Conservation (phyloP, 2,797 vertebrate species). For the Pantherophis vulpinus region DNA sequence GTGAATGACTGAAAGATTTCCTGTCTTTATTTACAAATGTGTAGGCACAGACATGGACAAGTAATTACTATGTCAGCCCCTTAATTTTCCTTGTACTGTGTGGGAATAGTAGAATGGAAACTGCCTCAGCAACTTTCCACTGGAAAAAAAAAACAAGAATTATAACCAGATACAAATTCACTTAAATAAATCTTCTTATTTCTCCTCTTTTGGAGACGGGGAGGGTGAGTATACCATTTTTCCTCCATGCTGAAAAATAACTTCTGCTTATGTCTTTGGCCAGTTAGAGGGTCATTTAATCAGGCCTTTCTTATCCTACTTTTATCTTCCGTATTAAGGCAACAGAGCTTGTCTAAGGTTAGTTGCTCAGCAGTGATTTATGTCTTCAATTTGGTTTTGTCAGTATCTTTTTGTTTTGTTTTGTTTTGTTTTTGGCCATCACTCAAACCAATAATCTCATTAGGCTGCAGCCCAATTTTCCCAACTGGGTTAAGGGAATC, state of each 20-base stretch:
- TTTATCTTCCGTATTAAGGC: neutral
- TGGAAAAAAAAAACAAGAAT: constrained; percentile 48
- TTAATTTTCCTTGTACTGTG: constrained; percentile 68
- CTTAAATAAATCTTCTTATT: neutral
- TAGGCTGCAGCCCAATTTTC: neutral
- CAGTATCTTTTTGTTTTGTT: neutral
- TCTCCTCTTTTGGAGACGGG: neutral
- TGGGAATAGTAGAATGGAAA: constrained; percentile 63
- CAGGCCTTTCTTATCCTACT: neutral
- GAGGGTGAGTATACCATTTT: neutral
- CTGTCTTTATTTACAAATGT: constrained; percentile 62
- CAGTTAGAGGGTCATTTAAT: neutral
- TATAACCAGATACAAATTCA: constrained; percentile 57
- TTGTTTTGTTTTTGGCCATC: neutral
- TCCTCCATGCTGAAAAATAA: neutral
- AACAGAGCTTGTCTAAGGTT: neutral
- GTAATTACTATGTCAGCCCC: constrained; percentile 64
- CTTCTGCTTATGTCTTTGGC: neutral
- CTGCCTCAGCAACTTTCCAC: constrained; percentile 70
- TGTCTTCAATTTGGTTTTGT: neutral
- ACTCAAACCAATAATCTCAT: neutral
- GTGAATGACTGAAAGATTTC: constrained; percentile 49
- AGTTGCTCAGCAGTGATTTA: neutral
- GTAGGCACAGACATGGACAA: constrained; percentile 45
- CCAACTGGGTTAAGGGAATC: neutral